Conservation (phyloP, 2,797 vertebrate genomes). For the Euthynnus affinis region DNA sequence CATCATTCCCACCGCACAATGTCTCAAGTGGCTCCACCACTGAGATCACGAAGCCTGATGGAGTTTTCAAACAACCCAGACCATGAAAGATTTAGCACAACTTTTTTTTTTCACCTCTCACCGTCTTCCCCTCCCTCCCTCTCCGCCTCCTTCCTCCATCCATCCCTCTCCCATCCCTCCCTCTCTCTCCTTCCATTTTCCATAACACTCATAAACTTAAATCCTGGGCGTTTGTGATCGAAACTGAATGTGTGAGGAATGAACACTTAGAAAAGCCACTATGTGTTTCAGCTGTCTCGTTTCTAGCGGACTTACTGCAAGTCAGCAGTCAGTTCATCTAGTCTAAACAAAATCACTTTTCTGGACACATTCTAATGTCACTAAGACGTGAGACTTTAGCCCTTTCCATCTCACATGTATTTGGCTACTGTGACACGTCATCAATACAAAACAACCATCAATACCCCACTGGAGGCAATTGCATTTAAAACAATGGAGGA, state of each 20-base stretch:
- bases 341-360: constrained; percentile 53
- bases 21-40: constrained; percentile 45
- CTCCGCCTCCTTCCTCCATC: not conserved
- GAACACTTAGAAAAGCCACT: constrained; percentile 11
- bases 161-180: constrained; percentile 11
- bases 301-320: constrained; percentile 30
- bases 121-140: not conserved
- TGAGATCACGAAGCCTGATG: constrained; percentile 55
- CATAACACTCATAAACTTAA: not conserved
- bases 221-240: constrained; percentile 13
- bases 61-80: constrained; percentile 49
- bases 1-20: not conserved
- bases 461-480: constrained; percentile 67
- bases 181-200: constrained; percentile 5
- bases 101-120: constrained; percentile 22
- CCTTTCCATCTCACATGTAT: constrained; percentile 57
- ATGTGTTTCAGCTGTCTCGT: not conserved
- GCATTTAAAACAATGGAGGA: constrained; percentile 73
- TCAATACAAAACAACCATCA: constrained; percentile 73
- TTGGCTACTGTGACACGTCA: constrained; percentile 62
- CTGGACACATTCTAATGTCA: constrained; percentile 35
- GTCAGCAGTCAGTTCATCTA: constrained; percentile 36
- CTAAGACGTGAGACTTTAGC: constrained; percentile 37
- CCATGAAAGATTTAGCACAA: constrained; percentile 58
- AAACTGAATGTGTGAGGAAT: constrained; percentile 14